Base-by-base conservation (phyloP, 1,140 invertebrate species). In the Berghia stephanieae region DNA sequence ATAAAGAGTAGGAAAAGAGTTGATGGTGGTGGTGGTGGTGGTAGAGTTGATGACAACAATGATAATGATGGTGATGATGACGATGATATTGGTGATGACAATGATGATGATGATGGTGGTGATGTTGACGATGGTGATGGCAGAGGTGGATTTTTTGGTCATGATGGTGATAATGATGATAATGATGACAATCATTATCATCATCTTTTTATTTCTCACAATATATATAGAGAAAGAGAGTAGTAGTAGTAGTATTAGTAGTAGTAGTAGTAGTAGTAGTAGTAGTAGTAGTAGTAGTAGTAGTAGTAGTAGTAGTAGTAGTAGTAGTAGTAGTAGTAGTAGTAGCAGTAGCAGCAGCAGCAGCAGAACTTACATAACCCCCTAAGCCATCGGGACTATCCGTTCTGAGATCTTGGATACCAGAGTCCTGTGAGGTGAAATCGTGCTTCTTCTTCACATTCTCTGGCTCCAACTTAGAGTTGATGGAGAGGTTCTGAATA, bases 401-500 rank as follows among this genome's bases (percentile, higher is more conserved):
- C 78, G 90, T 88, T 80, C 90, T 46, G 86, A 92, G 80, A 89
- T 91, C 89, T 95, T 96, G 88, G 79, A 96, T 97, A 46, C 95
- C 95, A 60, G 94, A 95, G 85, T 96, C 95, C 89, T 96, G 95
- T 46, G 94, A 96, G 13, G 94, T 94, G 66, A 94, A 94, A 75
- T 95, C 94, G 84, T 93, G 91, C 83, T 94, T 93, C 83, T 87
- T 90, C 82, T 86, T 86, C 55, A 84, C 82, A 71, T 86, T 86
- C 34, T 88, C 87, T 66, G 79, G 82, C 75, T 88, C 88, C 44
- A 88, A 81, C 79, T 89, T 89, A 78, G 85, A 90, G 86, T 93
- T 93, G 81, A 93, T 94, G 84, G 93, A 94, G 82, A 95, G 95
- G 89, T 94, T 96, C 84, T 96, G 94, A 87, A 98, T 98, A 91